These are phyloP conservation scores for Cyrtodaria siliqua DNA, from an alignment of 2,888 invertebrate species.

Conservation along the genomic window DNA sequence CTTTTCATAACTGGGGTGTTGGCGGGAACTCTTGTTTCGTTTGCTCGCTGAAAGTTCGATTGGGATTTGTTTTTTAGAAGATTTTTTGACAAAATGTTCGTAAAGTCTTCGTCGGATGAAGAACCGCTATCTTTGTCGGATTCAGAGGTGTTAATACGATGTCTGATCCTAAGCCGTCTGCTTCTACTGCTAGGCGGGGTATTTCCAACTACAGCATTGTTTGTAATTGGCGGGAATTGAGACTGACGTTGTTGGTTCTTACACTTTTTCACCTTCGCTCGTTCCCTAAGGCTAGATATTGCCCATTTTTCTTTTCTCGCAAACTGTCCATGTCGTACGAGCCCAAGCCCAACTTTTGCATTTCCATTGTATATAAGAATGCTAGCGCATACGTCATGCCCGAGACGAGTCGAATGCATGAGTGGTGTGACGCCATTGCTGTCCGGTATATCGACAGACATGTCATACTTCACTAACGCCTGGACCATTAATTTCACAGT, in stretches of 20 bases:
- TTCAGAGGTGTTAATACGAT: not conserved
- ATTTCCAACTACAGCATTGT: not conserved
- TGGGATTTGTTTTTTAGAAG: not conserved
- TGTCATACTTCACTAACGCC: constrained; percentile 54
- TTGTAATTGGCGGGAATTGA: constrained; percentile 49
- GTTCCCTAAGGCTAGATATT: constrained; percentile 48
- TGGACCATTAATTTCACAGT: constrained; percentile 69
- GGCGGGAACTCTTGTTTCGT: too few relatives aligned
- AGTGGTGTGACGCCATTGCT: constrained; percentile 66
- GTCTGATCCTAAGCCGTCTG: too few relatives aligned
- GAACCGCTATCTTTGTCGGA: constrained; percentile 20
- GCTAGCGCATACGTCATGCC: constrained; percentile 71
- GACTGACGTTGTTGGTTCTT: constrained; percentile 44
- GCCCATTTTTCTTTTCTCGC: constrained; percentile 67
- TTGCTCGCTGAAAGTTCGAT: not conserved
- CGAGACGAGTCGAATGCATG: constrained; percentile 67
- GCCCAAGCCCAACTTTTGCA: constrained; percentile 65
- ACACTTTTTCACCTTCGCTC: constrained; percentile 38
- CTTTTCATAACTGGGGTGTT: not conserved
- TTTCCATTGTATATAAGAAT: constrained; percentile 67
- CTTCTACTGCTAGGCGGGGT: not conserved
- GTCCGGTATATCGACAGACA: constrained; percentile 68
- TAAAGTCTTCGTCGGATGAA: constrained; percentile 19
- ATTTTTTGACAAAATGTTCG: not conserved
- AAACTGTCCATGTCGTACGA: constrained; percentile 47